These are phyloP conservation scores for Drosophila setosimentum DNA, from an alignment of 2,888 invertebrate species.

Conservation along the genomic window DNA sequence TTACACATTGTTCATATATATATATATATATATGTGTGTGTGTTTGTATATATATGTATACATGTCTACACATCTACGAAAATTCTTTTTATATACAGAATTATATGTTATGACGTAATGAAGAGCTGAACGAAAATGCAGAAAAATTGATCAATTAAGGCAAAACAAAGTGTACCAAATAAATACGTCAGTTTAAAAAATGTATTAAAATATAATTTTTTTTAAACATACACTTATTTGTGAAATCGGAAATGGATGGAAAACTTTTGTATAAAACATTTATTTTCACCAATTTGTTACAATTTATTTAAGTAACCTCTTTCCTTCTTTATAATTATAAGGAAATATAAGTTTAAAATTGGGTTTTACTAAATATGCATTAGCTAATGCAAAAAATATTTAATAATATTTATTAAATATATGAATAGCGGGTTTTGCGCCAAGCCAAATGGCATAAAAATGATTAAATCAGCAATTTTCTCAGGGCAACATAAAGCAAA, in stretches of 20 bases:
- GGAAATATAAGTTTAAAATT: background rate
- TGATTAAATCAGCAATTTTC: constrained; percentile 37
- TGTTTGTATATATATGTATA: background rate
- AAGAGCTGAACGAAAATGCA: background rate
- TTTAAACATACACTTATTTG: background rate
- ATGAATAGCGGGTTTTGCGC: constrained; percentile 10
- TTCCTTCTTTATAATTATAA: background rate
- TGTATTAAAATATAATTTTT: background rate
- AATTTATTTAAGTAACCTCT: background rate
- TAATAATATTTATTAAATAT: constrained; percentile 26
- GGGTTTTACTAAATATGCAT: too few species aligned
- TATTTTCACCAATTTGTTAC: background rate
- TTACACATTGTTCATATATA: too few species aligned
- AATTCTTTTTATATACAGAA: background rate
- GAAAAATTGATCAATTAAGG: background rate
- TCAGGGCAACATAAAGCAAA: constrained; percentile 6
- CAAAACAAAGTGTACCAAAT: too few species aligned
- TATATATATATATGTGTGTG: background rate
- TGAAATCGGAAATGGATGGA: background rate
- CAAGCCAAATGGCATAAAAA: constrained; percentile 16
- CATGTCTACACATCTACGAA: background rate
- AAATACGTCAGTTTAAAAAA: too few species aligned
- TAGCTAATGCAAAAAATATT: background rate
- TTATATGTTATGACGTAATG: background rate
- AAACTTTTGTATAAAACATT: background rate